Percentiles rank a stretch among this genome's conserved stretches.
These are phyloP conservation scores for Eupithecia exiguata DNA, from an alignment of 2,888 invertebrate species.

Conservation along the genomic window DNA sequence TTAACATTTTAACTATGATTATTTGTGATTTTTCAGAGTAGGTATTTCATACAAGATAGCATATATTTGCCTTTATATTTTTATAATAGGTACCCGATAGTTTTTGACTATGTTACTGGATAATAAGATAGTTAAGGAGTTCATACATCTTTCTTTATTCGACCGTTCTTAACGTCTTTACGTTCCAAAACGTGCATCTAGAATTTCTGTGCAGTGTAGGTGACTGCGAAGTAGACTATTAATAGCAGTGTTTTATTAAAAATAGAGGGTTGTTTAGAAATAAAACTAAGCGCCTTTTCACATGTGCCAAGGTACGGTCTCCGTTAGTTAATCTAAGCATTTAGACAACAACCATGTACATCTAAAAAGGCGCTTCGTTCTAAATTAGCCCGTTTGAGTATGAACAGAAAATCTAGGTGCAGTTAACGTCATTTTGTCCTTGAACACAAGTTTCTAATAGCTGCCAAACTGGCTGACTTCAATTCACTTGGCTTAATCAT, in stretches of 20 bases:
- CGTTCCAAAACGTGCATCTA: not conserved
- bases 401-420: not conserved
- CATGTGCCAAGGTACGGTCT: too few relatives aligned
- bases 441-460: slow-evolving; percentile 4
- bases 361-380: not conserved
- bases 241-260: not conserved
- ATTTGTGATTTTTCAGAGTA: not conserved
- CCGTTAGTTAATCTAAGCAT: too few relatives aligned
- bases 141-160: not conserved
- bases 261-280: not conserved
- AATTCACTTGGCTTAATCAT: not conserved
- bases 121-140: not conserved
- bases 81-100: not conserved
- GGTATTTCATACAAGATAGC: not conserved
- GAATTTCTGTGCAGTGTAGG: slow-evolving; percentile 1
- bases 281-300: too few relatives aligned
- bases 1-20: not conserved
- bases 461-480: not conserved
- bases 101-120: not conserved
- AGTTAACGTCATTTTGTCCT: not conserved
- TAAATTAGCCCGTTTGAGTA: not conserved
- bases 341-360: too few relatives aligned
- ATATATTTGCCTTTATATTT: not conserved
- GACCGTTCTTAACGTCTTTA: too few relatives aligned
- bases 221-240: not conserved